Base-by-base conservation (phyloP, 2,888 invertebrate species). In the Melangyna quadrimaculata region DNA sequence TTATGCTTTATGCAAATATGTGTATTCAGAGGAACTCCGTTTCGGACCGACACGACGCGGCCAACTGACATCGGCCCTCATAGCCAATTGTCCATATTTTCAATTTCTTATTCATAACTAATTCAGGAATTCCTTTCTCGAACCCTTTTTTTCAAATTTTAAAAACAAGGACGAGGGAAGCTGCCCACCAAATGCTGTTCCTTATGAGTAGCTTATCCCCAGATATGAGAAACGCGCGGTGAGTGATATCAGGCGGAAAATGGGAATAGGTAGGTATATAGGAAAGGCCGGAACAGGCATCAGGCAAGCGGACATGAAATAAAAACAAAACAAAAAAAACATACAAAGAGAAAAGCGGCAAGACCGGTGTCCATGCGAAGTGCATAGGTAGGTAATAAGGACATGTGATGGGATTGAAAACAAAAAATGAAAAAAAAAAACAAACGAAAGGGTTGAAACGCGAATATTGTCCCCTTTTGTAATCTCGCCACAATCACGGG, bases 51-150 rank as follows among this genome's bases (percentile, higher is more conserved):
- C 73, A 48, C 73, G 35, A 35, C 37, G 6, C 40, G 67, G 43
- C 57, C 61, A 43, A 61, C 61, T 67, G 37, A 40, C 75, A 53
- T 59, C 63, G 69, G 61, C 61, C 81, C 75, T 81, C 81, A 72
- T 77, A 77, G 86, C 87, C 87, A 87, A 87, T 87, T 87, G 87
- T 87, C 82, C 87, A 87, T 80, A 87, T 87, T 87, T 87, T 83
- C 87, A 87, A 87, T 87, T 83, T 75, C 87, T 87, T 87, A 87
- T 87, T 87, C 83, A 87, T 87, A 87, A 87, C 87, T 87, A 87
- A 87, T 87, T 87, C 87, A 87, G 80, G 80, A 86, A 81, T 80
- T 65, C 86, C 69, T n/a, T n/a, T 72, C 53, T 77, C 70, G 77
- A 86, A 86, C 86, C 86, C 86, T 78, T 86, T 86, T 84, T 77